A percentile compares a stretch with the other conserved stretches of the same genome.
phyloP scores from a whole-genome alignment of 2,888 invertebrate species.

The Epistrophe grossulariae region DNA sequence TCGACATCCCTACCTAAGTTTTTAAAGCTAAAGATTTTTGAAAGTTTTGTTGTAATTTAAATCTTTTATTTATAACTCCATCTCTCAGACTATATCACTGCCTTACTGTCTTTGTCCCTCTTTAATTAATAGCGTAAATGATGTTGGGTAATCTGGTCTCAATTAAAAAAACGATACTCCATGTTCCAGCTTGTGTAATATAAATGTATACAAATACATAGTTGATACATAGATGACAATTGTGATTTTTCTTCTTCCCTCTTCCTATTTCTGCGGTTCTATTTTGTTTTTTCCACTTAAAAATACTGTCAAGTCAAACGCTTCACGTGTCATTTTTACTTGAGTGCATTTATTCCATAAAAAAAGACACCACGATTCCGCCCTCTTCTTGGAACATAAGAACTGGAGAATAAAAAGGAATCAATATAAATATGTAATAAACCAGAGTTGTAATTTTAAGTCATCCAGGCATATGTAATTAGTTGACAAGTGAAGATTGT shows the following conservation, averaged over 20 bases:
- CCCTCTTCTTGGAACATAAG: slow-evolving; percentile 35
- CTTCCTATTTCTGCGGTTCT: slow-evolving; percentile 21
- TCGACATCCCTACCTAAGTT: too few species aligned
- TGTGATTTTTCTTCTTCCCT: slow-evolving; percentile 44
- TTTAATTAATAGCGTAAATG: slow-evolving; percentile 43
- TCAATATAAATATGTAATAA: slow-evolving; percentile 27
- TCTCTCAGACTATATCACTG: neutral
- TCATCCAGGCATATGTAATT: slow-evolving; percentile 69
- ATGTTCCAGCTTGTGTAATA: slow-evolving; percentile 26
- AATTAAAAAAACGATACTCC: slow-evolving; percentile 69
- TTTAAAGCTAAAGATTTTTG: too few species aligned
- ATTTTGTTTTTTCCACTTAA: slow-evolving; percentile 38
- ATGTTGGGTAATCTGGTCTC: slow-evolving; percentile 61
- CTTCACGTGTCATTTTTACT: slow-evolving; percentile 72
- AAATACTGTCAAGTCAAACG: slow-evolving; percentile 57
- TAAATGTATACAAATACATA: neutral
- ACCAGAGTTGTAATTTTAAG: slow-evolving; percentile 39
- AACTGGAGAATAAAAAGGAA: slow-evolving; percentile 22
- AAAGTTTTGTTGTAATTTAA: neutral
- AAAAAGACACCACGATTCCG: slow-evolving; percentile 34
- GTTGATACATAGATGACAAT: slow-evolving; percentile 53
- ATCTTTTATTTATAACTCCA: neutral
- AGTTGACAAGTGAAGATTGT: slow-evolving; percentile 67
- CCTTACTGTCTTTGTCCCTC: slow-evolving; percentile 29
- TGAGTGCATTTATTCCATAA: slow-evolving; percentile 59